Percentiles rank a stretch among this genome's conserved stretches.
phyloP scores from a whole-genome alignment of 1,140 invertebrate species.

The Alviniconcha marisindica region DNA sequence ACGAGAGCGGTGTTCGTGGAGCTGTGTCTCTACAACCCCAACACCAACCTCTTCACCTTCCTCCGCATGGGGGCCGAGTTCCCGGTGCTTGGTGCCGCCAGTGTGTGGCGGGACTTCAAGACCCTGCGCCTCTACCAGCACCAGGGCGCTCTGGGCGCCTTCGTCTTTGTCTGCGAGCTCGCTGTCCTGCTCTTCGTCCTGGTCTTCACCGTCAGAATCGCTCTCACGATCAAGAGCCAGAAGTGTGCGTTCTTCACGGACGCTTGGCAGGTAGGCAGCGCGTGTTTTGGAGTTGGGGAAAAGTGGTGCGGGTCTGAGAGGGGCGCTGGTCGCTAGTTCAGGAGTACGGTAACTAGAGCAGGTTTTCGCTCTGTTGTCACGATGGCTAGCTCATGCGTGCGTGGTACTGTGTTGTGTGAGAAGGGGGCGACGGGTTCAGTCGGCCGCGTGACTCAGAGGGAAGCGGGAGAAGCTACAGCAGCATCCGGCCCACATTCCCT shows the following conservation, averaged over 20 bases:
- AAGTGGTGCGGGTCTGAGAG: too few relatives aligned
- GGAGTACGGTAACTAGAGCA: too few relatives aligned
- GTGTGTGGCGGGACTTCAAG: constrained; percentile 61
- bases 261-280: constrained; percentile 69
- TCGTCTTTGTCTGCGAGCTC: constrained; percentile 64
- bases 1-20: constrained; percentile 78
- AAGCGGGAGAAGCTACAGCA: too few relatives aligned
- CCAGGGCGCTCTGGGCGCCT: constrained; percentile 56
- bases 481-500: too few relatives aligned
- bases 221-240: constrained; percentile 56
- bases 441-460: too few relatives aligned
- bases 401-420: too few relatives aligned
- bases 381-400: too few relatives aligned
- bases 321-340: too few relatives aligned
- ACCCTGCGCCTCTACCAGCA: constrained; percentile 68
- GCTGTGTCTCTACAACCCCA: constrained; percentile 78
- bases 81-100: constrained; percentile 74
- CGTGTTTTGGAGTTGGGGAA: not conserved
- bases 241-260: constrained; percentile 67
- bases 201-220: constrained; percentile 51
- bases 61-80: constrained; percentile 73
- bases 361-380: too few relatives aligned
- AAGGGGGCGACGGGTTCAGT: too few relatives aligned
- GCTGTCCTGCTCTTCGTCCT: constrained; percentile 61
- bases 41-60: constrained; percentile 63